Percentiles rank a stretch among this genome's conserved stretches.
These are phyloP conservation scores for Plagodis pulveraria DNA, from an alignment of 2,888 invertebrate species.

Conservation along the genomic window DNA sequence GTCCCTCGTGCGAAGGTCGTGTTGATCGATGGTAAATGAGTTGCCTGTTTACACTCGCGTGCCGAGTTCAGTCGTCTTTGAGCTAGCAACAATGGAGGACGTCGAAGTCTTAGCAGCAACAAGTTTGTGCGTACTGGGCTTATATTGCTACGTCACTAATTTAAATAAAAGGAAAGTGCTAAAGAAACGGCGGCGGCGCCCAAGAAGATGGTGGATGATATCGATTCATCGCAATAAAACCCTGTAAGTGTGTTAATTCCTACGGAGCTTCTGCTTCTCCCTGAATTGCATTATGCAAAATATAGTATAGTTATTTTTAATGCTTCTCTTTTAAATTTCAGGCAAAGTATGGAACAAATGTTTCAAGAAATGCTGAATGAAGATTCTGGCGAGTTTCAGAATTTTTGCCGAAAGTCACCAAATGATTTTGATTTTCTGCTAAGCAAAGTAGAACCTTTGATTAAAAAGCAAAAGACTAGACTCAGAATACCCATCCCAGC, in stretches of 20 bases:
- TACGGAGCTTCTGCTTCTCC: neutral
- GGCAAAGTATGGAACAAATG: slow-evolving; percentile 4
- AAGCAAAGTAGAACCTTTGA: slow-evolving; percentile 18
- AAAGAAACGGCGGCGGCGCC: neutral
- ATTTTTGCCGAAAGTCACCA: slow-evolving; percentile 16
- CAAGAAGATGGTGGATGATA: slow-evolving; percentile 4
- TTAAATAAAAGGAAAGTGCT: slow-evolving; percentile 1
- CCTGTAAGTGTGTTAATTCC: neutral
- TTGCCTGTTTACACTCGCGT: too few relatives aligned
- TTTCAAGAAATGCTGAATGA: slow-evolving; percentile 8
- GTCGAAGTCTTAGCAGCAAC: slow-evolving; percentile 1
- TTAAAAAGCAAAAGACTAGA: slow-evolving; percentile 15
- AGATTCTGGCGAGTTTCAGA: slow-evolving; percentile 8
- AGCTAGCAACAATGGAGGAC: neutral
- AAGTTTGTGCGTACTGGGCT: neutral
- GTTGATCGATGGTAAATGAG: too few relatives aligned
- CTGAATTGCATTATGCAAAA: neutral
- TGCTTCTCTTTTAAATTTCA: slow-evolving; percentile 1
- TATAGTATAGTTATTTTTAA: neutral
- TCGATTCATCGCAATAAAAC: slow-evolving; percentile 3
- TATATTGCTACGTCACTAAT: neutral
- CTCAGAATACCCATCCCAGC: slow-evolving; percentile 18
- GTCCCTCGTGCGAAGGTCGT: too few relatives aligned
- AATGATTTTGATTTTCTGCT: slow-evolving; percentile 16
- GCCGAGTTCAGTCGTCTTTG: neutral